These are phyloP conservation scores for Salminus brasiliensis DNA, from an alignment of 2,113 vertebrate species.

Conservation along the genomic window DNA sequence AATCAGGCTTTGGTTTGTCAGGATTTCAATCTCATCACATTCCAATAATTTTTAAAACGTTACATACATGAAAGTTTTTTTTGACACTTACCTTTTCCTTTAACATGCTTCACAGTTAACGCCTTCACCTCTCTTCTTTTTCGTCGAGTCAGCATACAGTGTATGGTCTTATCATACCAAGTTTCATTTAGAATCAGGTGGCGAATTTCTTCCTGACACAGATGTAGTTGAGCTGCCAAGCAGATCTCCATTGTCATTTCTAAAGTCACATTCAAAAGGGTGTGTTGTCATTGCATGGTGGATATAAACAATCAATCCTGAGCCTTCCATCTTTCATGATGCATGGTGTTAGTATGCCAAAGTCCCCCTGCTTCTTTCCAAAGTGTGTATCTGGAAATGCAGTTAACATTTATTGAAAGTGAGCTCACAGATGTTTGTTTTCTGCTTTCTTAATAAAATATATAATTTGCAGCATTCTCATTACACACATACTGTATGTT, in stretches of 20 bases:
- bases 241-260: accelerated
- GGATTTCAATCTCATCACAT: too few relatives aligned
- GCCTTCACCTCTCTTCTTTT: neutral
- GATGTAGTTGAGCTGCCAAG: neutral
- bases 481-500: too few relatives aligned
- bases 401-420: neutral
- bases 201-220: neutral
- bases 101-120: conserved; percentile 33
- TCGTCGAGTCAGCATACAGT: conserved; percentile 38
- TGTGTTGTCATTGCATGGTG: accelerated
- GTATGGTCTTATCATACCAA: accelerated
- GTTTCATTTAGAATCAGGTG: neutral
- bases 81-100: conserved; percentile 43
- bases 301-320: conserved; percentile 55
- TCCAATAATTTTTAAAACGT: neutral
- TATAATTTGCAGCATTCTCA: too few relatives aligned
- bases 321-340: conserved; percentile 16
- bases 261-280: conserved; percentile 10
- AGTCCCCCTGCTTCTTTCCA: conserved; percentile 45
- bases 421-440: neutral
- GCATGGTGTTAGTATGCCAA: conserved; percentile 54
- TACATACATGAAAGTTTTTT: neutral
- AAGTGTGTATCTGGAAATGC: conserved; percentile 46
- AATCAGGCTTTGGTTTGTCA: too few relatives aligned
- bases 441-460: neutral